Base-by-base conservation (phyloP, 2,797 vertebrate genomes). In the Sternotherus odoratus region DNA sequence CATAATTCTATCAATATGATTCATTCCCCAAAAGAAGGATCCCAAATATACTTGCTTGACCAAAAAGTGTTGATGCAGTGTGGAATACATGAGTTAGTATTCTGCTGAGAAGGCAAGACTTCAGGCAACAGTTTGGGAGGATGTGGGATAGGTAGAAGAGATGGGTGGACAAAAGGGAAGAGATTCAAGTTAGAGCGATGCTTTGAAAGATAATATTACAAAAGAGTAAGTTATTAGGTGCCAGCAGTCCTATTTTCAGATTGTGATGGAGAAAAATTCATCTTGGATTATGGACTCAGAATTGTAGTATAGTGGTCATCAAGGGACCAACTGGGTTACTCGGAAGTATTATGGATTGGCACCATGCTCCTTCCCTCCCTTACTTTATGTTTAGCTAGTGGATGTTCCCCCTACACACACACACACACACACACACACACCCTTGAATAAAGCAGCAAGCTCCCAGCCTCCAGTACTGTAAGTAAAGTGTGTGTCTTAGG, bases 11-110 rank as follows among this genome's bases (percentile, higher is more conserved):
- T 91, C 80, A 84, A 11, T 48, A 51, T 72, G 30, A 43, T 5
- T 77, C 51, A 51, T 75, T 85, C 87, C 93, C 83, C 85, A 77
- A 86, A 93, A 87, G 82, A 87, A 77, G 51, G 82, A 91, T 94
- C 56, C 75, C 75, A 95, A 75, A 95, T 77, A 57, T 92, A 2
- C 80, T 85, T 82, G 3, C 75, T 51, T 91, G 75, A 90, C 86
- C 72, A 8, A 69, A 72, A 60, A 46, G 9, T 9, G 3, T 30
- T 0, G 6, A 80, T 92, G 85, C 49, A 66, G 15, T 21, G n/a
- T 69, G n/a, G 63, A 39, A 36, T 69, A 69, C n/a, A 23, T 39
- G n/a, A 69, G 8, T 69, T 39, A 60, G 79, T 30, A 72, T 82
- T 57, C 53, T 91, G 63, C n/a, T 48, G 15, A 21, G 30, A 49